Conservation (phyloP, 2,113 vertebrate genomes). For the Chaenogobius annularis region DNA sequence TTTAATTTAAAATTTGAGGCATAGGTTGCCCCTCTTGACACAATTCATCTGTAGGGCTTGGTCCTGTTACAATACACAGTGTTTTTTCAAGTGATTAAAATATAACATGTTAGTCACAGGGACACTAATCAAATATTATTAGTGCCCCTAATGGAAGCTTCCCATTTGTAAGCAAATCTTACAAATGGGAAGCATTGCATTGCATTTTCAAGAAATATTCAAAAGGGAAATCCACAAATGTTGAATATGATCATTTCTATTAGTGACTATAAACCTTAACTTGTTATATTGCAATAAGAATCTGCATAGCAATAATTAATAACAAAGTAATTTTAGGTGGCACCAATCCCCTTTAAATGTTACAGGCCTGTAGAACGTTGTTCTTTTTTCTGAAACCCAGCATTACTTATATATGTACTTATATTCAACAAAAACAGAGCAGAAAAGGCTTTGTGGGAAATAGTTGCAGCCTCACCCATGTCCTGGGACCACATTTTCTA, state of each 20-base stretch:
- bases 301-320: neutral
- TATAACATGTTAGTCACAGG: neutral
- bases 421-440: conserved; percentile 4
- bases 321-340: neutral
- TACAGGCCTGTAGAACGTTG: neutral
- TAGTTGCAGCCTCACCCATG: conserved; percentile 24
- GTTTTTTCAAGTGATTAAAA: neutral
- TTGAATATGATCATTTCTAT: neutral
- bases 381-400: neutral
- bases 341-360: neutral
- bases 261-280: neutral
- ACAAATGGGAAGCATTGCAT: neutral
- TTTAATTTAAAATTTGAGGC: conserved; percentile 8
- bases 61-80: neutral
- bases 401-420: neutral
- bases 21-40: neutral
- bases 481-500: conserved; percentile 30
- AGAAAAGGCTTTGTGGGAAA: conserved; percentile 10
- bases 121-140: neutral
- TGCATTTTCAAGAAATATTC: neutral
- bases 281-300: neutral
- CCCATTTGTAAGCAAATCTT: no score
- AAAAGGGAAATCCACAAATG: neutral
- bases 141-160: no score
- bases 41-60: neutral